Conservation (phyloP, 2,888 invertebrate genomes). For the Odiellus spinosus region DNA sequence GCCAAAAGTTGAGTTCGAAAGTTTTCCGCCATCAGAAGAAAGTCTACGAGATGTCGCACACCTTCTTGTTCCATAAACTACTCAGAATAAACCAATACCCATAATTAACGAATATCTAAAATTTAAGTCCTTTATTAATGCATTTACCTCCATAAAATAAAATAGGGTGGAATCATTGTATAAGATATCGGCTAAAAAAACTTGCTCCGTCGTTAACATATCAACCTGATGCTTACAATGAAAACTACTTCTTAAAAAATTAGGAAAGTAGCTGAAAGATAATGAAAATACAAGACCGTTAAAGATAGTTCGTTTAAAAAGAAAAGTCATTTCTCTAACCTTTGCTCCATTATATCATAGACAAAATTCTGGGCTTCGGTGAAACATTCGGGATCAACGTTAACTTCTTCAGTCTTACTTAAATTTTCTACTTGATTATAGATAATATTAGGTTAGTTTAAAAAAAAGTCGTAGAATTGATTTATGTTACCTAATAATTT, state of each 20-base stretch:
- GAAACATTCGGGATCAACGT: constrained; percentile 52
- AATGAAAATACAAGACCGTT: neutral
- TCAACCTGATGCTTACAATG: constrained; percentile 88
- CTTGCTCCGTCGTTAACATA: constrained; percentile 59
- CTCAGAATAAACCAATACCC: neutral
- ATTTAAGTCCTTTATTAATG: neutral
- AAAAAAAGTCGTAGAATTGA: neutral
- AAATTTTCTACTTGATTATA: constrained; percentile 44
- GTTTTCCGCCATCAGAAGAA: constrained; percentile 75
- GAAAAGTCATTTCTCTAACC: constrained; percentile 32
- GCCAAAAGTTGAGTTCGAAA: constrained; percentile 56
- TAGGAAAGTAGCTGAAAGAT: constrained; percentile 52
- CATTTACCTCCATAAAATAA: constrained; percentile 70
- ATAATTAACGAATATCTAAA: neutral
- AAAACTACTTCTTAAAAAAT: constrained; percentile 67
- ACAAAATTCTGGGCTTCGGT: constrained; percentile 52
- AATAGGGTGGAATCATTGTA: constrained; percentile 79
- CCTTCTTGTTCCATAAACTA: constrained; percentile 79
- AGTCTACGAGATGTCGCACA: constrained; percentile 58
- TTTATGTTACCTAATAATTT: constrained; percentile 28
- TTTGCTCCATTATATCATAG: constrained; percentile 48
- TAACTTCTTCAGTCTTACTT: constrained; percentile 43
- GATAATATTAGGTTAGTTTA: constrained; percentile 28
- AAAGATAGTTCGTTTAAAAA: neutral
- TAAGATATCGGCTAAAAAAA: constrained; percentile 69